These are phyloP conservation scores for Drosophila parabipectinata DNA, from an alignment of 1,140 invertebrate genomes.

Conservation along the genomic window DNA sequence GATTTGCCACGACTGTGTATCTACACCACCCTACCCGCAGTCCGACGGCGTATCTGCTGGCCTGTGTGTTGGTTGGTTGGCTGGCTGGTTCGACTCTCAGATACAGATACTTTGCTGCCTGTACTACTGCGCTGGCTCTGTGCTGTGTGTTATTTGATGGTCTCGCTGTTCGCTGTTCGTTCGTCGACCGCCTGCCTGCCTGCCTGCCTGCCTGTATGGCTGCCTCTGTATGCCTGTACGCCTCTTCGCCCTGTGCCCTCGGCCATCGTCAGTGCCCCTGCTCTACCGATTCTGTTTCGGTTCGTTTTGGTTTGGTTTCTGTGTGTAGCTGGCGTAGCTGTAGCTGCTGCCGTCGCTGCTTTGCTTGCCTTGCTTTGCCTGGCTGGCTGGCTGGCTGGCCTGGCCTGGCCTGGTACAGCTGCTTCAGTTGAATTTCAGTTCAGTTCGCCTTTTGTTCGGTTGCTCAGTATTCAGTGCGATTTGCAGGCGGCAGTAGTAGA, in stretches of 20 bases:
- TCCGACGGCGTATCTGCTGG: conserved; percentile 19
- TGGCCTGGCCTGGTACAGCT: conserved; percentile 70
- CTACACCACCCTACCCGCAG: conserved; percentile 28
- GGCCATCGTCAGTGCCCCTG: conserved; percentile 19
- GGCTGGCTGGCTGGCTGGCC: conserved; percentile 8
- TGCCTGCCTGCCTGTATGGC: neutral
- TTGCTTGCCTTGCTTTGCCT: conserved; percentile 3
- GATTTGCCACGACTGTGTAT: conserved; percentile 67
- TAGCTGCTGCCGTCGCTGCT: conserved; percentile 4
- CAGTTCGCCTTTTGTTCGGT: conserved; percentile 72
- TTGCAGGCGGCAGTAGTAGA: conserved; percentile 50
- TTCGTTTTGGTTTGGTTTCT: conserved; percentile 54
- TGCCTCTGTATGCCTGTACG: neutral
- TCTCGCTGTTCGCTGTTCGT: conserved; percentile 66
- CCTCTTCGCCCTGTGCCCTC: conserved; percentile 27
- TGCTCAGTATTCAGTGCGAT: conserved; percentile 54
- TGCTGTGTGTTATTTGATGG: conserved; percentile 69
- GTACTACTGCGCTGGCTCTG: conserved; percentile 53
- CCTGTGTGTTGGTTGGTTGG: conserved; percentile 68
- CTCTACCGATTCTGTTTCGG: conserved; percentile 48
- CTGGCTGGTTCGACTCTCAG: conserved; percentile 61
- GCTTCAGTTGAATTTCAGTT: conserved; percentile 82
- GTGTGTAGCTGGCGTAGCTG: conserved; percentile 8
- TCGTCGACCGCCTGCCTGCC: conserved; percentile 18
- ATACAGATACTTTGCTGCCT: conserved; percentile 68